Conservation (phyloP, 2,113 vertebrate genomes). For the Himantopus leucocephalus region DNA sequence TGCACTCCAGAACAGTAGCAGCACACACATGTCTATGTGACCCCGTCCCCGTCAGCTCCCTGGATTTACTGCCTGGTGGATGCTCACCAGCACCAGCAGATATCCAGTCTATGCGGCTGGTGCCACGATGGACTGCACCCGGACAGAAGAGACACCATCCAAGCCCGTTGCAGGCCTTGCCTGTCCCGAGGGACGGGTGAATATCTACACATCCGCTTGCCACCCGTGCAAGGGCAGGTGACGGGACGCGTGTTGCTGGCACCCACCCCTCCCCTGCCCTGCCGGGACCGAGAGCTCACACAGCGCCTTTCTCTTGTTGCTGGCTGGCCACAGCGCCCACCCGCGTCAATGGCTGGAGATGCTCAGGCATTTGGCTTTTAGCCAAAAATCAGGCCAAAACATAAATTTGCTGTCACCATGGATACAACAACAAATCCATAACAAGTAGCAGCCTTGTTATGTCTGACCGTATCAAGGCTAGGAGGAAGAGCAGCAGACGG, state of each 20-base stretch:
- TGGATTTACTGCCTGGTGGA: neutral
- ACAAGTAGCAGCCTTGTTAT: too few relatives aligned
- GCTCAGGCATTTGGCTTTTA: neutral
- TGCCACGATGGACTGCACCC: rapidly evolving
- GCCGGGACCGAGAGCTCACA: neutral
- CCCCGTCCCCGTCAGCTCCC: rapidly evolving
- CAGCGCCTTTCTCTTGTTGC: neutral
- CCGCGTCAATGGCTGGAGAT: neutral
- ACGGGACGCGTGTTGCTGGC: neutral
- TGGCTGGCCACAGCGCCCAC: neutral
- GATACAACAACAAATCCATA: neutral
- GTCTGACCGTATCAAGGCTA: neutral
- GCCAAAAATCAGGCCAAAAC: neutral
- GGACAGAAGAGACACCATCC: rapidly evolving
- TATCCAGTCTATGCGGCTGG: neutral
- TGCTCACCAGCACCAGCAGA: neutral
- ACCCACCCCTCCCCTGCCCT: neutral
- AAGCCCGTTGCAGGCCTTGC: neutral
- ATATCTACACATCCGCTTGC: rapidly evolving
- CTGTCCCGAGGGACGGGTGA: neutral
- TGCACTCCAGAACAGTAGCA: neutral
- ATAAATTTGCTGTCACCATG: neutral
- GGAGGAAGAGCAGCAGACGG: neutral
- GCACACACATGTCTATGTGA: rapidly evolving
- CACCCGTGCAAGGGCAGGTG: rapidly evolving